Evolutionary conservation across 2,888 invertebrate species (phyloP).

Genomic region (Ecdyonurus torrentis): DNA sequence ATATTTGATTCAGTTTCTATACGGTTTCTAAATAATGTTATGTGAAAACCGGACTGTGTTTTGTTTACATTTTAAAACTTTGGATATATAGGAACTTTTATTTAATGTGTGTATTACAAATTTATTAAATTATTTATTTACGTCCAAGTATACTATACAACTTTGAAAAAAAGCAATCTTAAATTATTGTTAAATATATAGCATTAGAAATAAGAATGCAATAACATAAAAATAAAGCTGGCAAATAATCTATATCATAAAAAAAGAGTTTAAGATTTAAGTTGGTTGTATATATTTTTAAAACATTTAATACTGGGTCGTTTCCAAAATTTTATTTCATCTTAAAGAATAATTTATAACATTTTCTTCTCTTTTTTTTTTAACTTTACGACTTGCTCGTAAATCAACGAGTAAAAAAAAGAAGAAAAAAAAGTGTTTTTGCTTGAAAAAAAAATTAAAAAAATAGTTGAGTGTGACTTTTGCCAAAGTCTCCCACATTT

Average conservation of each 20-base stretch:
- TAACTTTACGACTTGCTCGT: neutral
- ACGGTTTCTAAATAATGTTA: no score
- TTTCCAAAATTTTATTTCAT: neutral
- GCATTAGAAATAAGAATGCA: neutral
- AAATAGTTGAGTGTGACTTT: no score
- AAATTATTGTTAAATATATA: no score
- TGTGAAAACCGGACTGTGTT: no score
- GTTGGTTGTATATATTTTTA: neutral
- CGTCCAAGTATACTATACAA: no score
- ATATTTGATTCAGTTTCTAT: no score
- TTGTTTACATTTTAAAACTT: no score
- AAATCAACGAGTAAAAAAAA: neutral
- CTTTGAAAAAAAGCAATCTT: no score
- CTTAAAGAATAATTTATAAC: no score
- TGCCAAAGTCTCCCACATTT: neutral
- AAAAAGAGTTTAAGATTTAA: neutral
- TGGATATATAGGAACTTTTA: no score
- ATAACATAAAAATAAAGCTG: neutral
- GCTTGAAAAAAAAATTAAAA: neutral
- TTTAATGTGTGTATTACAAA: no score
- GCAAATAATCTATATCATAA: neutral
- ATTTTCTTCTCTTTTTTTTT: neutral
- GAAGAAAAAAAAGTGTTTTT: neutral
- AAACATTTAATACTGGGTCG: neutral
- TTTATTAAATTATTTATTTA: neutral